Evolutionary conservation across 2,797 vertebrate genomes (phyloP), one percentile per base, ranked within the genome.

Genomic region (Cirrhinus molitorella): DNA sequence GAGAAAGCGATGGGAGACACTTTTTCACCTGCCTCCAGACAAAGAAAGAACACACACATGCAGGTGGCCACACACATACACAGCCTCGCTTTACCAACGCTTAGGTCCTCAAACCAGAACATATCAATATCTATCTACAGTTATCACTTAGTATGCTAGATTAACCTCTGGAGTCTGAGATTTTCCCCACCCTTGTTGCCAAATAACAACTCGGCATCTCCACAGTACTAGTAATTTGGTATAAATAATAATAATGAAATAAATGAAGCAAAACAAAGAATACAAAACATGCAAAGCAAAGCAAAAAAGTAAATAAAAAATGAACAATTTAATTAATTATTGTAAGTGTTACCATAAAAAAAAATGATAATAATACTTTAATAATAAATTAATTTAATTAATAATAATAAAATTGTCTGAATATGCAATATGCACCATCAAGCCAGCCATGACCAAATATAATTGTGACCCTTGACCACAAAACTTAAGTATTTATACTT

Each of bases 21-120:
- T 82, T 84, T 88, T 89, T 83, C 61, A 86, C n/a, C 61, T 21
- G 37, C 72, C 63, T 25, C 5, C 8, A 55, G 49, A 28, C 55
- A 25, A 57, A 25, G 31, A 34, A 55, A 51, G 16, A n/a, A 43
- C 8, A 1, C 45, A 68, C 71, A 67, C 16, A 70, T 13, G 10
- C 12, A 34, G 45, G 40, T 23, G 9, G 17, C n/a, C 63, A 75
- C 16, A 80, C n/a, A 57, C 25, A 65, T 51, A 80, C 61, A 51
- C 8, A 57, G 31, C 21, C 31, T 75, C 53, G 40, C 21, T n/a
- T 57, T 14, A 57, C 51, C 40, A 63, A 67, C 47, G 5, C 11
- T n/a, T 13, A 17, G 28, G 45, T 63, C 1, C 14, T 16, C 1
- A 19, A 72, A 49, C 21, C 63, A 16, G 34, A 40, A 57, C 8